These are phyloP conservation scores for Onychomys torridus DNA, from an alignment of 2,797 vertebrate genomes.

Conservation along the genomic window DNA sequence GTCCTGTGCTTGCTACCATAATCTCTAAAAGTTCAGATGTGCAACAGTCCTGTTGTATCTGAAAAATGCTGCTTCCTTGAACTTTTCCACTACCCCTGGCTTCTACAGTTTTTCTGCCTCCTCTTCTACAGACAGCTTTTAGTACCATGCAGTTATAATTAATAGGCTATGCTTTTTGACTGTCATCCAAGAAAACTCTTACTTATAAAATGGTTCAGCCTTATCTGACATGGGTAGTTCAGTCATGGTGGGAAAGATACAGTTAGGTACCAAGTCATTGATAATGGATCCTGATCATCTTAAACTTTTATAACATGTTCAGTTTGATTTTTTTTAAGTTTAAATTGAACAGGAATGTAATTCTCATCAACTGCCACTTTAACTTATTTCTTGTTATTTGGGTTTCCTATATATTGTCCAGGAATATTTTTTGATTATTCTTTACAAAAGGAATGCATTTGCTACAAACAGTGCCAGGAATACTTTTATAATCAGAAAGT, in stretches of 20 bases:
- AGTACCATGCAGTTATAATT: neutral
- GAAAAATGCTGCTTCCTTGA: neutral
- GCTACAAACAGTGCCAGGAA: neutral
- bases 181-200: neutral
- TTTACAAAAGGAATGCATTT: neutral
- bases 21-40: neutral
- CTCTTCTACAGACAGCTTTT: neutral
- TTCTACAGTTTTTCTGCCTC: neutral
- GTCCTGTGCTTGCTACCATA: too few relatives aligned
- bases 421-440: neutral
- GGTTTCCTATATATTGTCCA: neutral
- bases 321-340: slow-evolving; percentile 17
- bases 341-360: slow-evolving; percentile 18
- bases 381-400: neutral
- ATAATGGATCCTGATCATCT: slow-evolving; percentile 33
- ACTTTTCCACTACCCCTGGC: too few relatives aligned
- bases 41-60: neutral
- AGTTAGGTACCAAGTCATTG: slow-evolving; percentile 66
- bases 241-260: slow-evolving; percentile 58
- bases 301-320: neutral
- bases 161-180: neutral
- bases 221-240: slow-evolving; percentile 54
- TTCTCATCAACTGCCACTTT: neutral
- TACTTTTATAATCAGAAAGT: neutral
- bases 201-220: slow-evolving; percentile 36